Evolutionary conservation across 2,113 vertebrate genomes (phyloP).

Genomic region (Parotia lawesii): DNA sequence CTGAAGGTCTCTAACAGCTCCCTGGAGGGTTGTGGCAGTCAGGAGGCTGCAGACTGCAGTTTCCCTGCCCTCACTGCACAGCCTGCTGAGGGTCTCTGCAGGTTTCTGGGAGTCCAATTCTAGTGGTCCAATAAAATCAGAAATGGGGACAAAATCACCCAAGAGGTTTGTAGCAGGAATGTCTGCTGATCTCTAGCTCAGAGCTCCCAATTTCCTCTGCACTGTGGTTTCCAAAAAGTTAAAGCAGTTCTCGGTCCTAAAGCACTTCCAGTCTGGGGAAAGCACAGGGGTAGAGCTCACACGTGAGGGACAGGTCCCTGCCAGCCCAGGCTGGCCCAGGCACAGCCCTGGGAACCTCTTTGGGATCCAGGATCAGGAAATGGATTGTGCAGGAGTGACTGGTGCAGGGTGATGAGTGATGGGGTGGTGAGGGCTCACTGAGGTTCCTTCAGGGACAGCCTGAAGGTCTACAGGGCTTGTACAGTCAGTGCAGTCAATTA

Average conservation of each 20-base stretch:
- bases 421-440: background rate
- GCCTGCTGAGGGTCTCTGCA: background rate
- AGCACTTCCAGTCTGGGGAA: background rate
- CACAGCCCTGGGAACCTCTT: background rate
- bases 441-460: background rate
- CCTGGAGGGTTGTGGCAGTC: rapidly evolving
- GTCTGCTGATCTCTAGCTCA: background rate
- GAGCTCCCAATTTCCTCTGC: background rate
- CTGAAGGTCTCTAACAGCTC: background rate
- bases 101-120: background rate
- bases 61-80: background rate
- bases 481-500: background rate
- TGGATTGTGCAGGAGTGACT: rapidly evolving
- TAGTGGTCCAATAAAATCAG: background rate
- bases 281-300: background rate
- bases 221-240: rapidly evolving
- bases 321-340: background rate
- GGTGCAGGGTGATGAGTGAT: rapidly evolving
- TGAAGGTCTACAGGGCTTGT: background rate
- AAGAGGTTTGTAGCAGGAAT: background rate
- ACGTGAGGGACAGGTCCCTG: too few species aligned
- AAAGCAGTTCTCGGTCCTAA: background rate
- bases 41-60: background rate
- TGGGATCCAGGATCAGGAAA: background rate
- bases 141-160: background rate